Evolutionary conservation across 37 sponge, comb jelly and placozoan genomes (phyloP).

Genomic region (Chondrilla cf. caribensis): DNA sequence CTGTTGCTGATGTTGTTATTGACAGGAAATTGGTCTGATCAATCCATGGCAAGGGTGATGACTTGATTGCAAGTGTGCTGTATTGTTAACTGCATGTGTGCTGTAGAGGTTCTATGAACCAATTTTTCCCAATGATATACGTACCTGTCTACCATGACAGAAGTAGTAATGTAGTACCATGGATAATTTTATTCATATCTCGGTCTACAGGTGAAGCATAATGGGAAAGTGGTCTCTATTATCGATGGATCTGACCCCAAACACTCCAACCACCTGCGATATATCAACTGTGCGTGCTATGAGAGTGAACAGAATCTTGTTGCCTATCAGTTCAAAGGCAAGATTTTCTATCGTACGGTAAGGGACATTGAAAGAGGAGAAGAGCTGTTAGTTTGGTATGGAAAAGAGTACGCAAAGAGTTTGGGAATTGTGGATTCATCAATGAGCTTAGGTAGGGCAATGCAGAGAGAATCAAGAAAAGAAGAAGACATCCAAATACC

Average conservation of each 20-base stretch:
- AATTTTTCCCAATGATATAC: too few relatives aligned
- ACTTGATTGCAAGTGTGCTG: too few relatives aligned
- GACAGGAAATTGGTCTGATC: too few relatives aligned
- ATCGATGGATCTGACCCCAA: conserved; percentile 59
- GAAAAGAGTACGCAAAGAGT: background rate
- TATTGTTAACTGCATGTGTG: too few relatives aligned
- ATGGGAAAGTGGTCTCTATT: conserved; percentile 32
- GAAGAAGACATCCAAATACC: too few relatives aligned
- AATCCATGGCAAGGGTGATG: too few relatives aligned
- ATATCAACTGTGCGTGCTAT: conserved; percentile 75
- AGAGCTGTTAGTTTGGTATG: conserved; percentile 92
- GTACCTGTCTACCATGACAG: too few relatives aligned
- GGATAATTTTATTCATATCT: too few relatives aligned
- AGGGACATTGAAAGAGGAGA: conserved; percentile 51
- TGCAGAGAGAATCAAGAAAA: too few relatives aligned
- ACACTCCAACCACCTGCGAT: conserved; percentile 78
- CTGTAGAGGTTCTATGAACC: too few relatives aligned
- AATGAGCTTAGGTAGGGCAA: conserved; percentile 11
- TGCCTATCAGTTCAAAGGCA: conserved; percentile 50
- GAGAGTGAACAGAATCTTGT: conserved; percentile 68
- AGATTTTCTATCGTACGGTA: conserved; percentile 67
- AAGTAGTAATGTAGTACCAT: too few relatives aligned
- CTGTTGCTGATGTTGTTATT: too few relatives aligned
- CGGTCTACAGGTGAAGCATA: conserved; percentile 48
- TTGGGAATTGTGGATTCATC: background rate